These are phyloP conservation scores for Crenichthys baileyi DNA, from an alignment of 2,797 vertebrate genomes.

Conservation along the genomic window DNA sequence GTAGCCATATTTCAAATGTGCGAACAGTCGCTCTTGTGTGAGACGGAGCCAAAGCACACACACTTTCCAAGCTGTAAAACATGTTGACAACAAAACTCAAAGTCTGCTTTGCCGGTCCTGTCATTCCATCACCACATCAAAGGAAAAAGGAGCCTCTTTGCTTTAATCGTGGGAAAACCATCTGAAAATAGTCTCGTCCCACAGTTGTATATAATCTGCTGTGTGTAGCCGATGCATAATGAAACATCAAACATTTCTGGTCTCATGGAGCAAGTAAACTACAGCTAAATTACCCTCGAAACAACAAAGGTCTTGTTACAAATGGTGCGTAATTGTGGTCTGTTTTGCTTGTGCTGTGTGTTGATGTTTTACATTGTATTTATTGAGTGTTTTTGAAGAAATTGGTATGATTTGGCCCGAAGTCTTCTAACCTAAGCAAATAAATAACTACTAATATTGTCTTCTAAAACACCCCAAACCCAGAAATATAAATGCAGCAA, in stretches of 20 bases:
- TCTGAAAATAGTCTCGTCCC: conserved; percentile 62
- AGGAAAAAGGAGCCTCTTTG: conserved; percentile 43
- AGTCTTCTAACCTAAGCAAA: no score
- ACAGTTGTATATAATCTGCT: conserved; percentile 71
- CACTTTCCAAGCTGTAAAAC: conserved; percentile 55
- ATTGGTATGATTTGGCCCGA: background rate
- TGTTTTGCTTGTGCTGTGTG: conserved; percentile 13
- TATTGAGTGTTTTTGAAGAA: background rate
- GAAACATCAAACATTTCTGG: conserved; percentile 64
- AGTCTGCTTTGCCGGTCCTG: conserved; percentile 50
- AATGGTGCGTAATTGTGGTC: conserved; percentile 25
- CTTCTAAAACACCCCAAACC: background rate
- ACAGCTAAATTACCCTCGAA: conserved; percentile 26
- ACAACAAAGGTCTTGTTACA: conserved; percentile 37
- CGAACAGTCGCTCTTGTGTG: conserved; percentile 17
- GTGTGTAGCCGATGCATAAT: conserved; percentile 48
- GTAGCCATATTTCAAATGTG: background rate
- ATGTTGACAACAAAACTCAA: conserved; percentile 62
- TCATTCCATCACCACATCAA: conserved; percentile 67
- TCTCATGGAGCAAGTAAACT: conserved; percentile 35
- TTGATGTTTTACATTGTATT: background rate
- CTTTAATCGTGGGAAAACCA: conserved; percentile 69
- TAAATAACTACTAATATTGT: background rate
- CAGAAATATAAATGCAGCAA: background rate
- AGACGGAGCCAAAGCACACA: conserved; percentile 47